Evolutionary conservation across 2,113 vertebrate genomes (phyloP).

Genomic region (Poeciliopsis retropinna): DNA sequence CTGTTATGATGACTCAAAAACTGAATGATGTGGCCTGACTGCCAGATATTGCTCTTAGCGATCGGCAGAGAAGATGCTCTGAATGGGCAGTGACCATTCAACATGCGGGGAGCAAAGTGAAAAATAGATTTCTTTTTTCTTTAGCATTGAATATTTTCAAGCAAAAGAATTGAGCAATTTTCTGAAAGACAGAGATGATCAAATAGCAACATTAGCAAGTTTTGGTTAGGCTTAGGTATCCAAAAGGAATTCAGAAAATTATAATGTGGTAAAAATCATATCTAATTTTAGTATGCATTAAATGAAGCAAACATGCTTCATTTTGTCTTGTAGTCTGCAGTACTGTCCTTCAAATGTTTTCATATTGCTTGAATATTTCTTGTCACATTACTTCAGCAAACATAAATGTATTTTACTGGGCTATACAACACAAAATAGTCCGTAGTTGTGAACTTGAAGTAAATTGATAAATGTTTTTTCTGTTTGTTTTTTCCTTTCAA

Average conservation of each 20-base stretch:
- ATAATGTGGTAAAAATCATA: not conserved
- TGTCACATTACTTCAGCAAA: too few species aligned
- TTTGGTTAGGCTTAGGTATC: not conserved
- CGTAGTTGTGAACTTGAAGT: too few species aligned
- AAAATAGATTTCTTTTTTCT: constrained; percentile 21
- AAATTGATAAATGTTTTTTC: too few species aligned
- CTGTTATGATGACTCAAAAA: constrained; percentile 44
- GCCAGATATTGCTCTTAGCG: constrained; percentile 32
- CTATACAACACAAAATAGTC: not conserved
- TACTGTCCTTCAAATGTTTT: too few species aligned
- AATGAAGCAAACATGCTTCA: constrained; percentile 1
- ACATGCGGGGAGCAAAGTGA: constrained; percentile 21
- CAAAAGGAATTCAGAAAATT: constrained; percentile 22
- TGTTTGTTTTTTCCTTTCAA: too few species aligned
- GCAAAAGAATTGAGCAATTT: constrained; percentile 10
- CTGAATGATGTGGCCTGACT: constrained; percentile 34
- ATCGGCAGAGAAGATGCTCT: constrained; percentile 19
- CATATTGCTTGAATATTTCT: too few species aligned
- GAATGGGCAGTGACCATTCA: constrained; percentile 26
- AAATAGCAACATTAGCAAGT: not conserved
- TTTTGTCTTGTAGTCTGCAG: not conserved
- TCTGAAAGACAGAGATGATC: not conserved
- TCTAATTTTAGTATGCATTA: too few species aligned
- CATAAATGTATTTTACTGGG: not conserved
- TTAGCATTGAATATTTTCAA: constrained; percentile 13